Conservation (phyloP, 2,797 vertebrate species). For the Sebastiscus tertius region DNA sequence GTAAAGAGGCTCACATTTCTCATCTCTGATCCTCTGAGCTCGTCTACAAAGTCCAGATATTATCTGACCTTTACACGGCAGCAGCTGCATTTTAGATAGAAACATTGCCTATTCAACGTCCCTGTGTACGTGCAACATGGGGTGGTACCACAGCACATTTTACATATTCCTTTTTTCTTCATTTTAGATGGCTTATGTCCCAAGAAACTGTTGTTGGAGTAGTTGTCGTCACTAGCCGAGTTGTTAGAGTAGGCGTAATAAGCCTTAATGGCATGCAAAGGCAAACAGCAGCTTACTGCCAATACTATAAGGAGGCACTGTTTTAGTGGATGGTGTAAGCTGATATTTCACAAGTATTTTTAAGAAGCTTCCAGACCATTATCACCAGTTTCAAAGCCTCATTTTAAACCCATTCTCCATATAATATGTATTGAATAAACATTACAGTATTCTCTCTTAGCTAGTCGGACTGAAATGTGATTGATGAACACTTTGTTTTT, state of each 20-base stretch:
- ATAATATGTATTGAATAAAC: neutral
- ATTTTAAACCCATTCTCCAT: neutral
- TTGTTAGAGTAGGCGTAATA: neutral
- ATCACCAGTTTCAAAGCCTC: neutral
- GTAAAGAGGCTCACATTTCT: neutral
- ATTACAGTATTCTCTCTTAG: neutral
- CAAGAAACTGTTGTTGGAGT: neutral
- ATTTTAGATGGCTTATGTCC: neutral
- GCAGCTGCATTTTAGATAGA: neutral
- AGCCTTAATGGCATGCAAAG: neutral
- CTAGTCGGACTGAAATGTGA: neutral
- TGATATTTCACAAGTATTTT: neutral
- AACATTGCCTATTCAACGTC: neutral
- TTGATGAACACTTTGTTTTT: neutral
- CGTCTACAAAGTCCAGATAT: neutral
- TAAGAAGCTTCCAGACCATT: neutral
- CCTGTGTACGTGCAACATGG: neutral
- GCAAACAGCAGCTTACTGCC: neutral
- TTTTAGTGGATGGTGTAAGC: neutral
- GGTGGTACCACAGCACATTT: rapidly evolving
- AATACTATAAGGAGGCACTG: neutral
- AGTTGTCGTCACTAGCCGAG: neutral
- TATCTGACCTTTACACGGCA: neutral
- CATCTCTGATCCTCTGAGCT: neutral
- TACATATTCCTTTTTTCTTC: neutral